A percentile compares a stretch with the other conserved stretches of the same genome.
These are phyloP conservation scores for Takifugu ocellatus DNA, from an alignment of 2,797 vertebrate genomes.

Conservation along the genomic window DNA sequence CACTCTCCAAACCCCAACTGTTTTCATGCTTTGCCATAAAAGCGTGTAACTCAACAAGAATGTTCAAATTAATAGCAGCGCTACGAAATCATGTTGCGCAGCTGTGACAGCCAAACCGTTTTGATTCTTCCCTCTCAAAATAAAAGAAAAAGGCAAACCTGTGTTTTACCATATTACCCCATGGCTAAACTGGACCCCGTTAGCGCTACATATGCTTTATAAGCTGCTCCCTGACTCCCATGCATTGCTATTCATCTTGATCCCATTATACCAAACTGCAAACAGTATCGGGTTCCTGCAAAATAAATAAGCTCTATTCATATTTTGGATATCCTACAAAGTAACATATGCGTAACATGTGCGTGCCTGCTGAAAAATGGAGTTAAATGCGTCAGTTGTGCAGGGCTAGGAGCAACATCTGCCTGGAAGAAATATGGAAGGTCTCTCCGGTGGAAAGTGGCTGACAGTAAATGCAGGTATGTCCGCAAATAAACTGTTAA, in stretches of 20 bases:
- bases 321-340: constrained; percentile 55
- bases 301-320: constrained; percentile 65
- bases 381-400: constrained; percentile 43
- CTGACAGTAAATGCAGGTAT: constrained; percentile 18
- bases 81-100: constrained; percentile 60
- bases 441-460: constrained; percentile 28
- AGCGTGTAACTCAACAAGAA: constrained; percentile 49
- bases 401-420: constrained; percentile 25
- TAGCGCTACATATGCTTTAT: constrained; percentile 55
- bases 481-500: constrained; percentile 20
- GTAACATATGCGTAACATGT: constrained; percentile 65
- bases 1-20: constrained; percentile 48
- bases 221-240: constrained; percentile 42
- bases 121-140: constrained; percentile 33
- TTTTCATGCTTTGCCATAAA: constrained; percentile 52
- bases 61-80: constrained; percentile 33
- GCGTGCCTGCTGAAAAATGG: constrained; percentile 49
- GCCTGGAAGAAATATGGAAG: constrained; percentile 30
- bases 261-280: constrained; percentile 62
- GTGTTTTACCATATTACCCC: constrained; percentile 31
- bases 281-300: constrained; percentile 66
- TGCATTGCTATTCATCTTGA: constrained; percentile 64
- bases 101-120: constrained; percentile 50
- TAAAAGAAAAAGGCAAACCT: constrained; percentile 36
- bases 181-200: constrained; percentile 51